Evolutionary conservation across 2,888 invertebrate species (phyloP), one percentile per base, ranked within the genome.

Genomic region (Drosophila falleni): DNA sequence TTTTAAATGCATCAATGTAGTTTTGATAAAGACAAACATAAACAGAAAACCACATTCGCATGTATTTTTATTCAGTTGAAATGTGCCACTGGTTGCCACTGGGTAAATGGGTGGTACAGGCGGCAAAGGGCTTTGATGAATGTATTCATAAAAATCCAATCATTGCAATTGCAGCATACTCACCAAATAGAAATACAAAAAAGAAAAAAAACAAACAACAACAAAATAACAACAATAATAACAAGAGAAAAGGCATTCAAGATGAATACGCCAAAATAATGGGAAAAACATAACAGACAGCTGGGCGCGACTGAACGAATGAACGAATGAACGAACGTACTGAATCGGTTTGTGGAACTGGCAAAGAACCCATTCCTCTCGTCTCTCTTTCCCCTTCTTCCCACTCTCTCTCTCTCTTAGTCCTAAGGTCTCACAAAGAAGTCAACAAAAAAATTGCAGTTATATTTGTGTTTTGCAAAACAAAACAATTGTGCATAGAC

Each of bases 91-190:
- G 72, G 49, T 26, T 54, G 53, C 11, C 37, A 2, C 8, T 23
- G n/a, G 33, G 11, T 10, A 37, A n/a, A 13, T 16, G 16, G 35
- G 33, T 19, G 26, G n/a, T 26, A 15, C 37, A 29, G 16, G 10
- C 29, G 47, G 31, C 15, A 51, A 51, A 51, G 46, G 59, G 68
- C 64, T 87, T 86, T 89, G 89, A 89, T 87, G 87, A 87, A 89
- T 87, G 87, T 89, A 86, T 87, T 87, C 87, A 87, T 89, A 89
- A 87, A 87, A 87, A 87, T 87, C 89, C 87, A 87, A 87, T 87
- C 87, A 89, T 81, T 89, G 89, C 89, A 89, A 86, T 89, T 89
- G 86, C 88, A 80, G 65, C 69, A 66, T 65, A 72, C 72, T 64
- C 62, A 46, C 64, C 69, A 74, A 79, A 76, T 76, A 79, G 62